These are phyloP conservation scores for Desmophyllum pertusum DNA, from an alignment of 92 coral and sea anemone species.

Conservation along the genomic window DNA sequence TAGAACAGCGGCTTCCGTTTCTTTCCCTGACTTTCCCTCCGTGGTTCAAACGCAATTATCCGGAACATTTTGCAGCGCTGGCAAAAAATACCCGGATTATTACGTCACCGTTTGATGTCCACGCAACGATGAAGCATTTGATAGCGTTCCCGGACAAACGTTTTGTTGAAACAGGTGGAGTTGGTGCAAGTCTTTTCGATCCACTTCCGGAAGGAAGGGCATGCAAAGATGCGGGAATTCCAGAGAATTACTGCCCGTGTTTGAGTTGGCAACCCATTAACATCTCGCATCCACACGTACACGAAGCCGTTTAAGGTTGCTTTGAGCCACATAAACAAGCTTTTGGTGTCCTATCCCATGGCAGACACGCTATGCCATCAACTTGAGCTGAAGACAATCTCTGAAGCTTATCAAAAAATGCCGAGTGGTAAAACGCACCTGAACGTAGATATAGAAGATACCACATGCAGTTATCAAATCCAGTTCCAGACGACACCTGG, in stretches of 20 bases:
- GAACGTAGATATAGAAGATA: not conserved
- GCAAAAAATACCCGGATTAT: slow-evolving; percentile 56
- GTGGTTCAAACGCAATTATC: slow-evolving; percentile 53
- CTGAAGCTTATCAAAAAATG: slow-evolving; percentile 63
- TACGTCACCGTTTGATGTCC: slow-evolving; percentile 76
- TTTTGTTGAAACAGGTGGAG: slow-evolving; percentile 20
- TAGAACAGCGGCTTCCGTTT: slow-evolving; percentile 84
- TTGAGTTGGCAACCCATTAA: slow-evolving; percentile 51
- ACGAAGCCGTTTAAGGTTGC: slow-evolving; percentile 57
- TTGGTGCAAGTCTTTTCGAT: slow-evolving; percentile 63
- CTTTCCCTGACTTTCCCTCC: slow-evolving; percentile 75
- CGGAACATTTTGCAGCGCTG: slow-evolving; percentile 40
- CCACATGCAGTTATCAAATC: slow-evolving; percentile 64
- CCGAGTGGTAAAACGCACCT: slow-evolving; percentile 33
- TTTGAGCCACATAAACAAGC: slow-evolving; percentile 57
- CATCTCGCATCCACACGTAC: slow-evolving; percentile 62
- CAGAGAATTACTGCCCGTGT: slow-evolving; percentile 83
- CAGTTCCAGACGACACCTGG: slow-evolving; percentile 71
- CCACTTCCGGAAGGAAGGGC: slow-evolving; percentile 48
- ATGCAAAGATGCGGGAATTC: slow-evolving; percentile 75
- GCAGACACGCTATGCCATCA: slow-evolving; percentile 41
- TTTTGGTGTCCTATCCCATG: slow-evolving; percentile 42
- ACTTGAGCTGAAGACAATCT: slow-evolving; percentile 48
- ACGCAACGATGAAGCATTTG: slow-evolving; percentile 75
- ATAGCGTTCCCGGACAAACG: slow-evolving; percentile 47